Conservation (phyloP, 2,113 vertebrate species). For the Gnathonemus longibarbis region DNA sequence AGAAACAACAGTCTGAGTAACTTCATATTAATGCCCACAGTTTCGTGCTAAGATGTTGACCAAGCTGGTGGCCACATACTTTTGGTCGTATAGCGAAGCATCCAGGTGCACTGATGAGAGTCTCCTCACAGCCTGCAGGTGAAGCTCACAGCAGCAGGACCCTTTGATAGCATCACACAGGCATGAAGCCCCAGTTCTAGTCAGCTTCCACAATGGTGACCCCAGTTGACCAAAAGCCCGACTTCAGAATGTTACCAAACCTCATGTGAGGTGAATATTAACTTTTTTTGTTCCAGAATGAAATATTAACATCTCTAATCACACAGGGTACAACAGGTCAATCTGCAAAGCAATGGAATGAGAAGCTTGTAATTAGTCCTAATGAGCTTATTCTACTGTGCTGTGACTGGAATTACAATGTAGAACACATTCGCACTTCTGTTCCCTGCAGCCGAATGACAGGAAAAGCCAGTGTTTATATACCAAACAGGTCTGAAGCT, state of each 20-base stretch:
- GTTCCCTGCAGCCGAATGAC: constrained; percentile 33
- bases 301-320: constrained; percentile 40
- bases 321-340: constrained; percentile 28
- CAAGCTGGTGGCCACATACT: not conserved
- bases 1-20: not conserved
- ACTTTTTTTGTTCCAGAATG: constrained; percentile 10
- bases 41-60: not conserved
- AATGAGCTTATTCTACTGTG: constrained; percentile 51
- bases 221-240: not conserved
- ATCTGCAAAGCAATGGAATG: constrained; percentile 39
- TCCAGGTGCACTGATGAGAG: not conserved
- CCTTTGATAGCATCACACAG: not conserved
- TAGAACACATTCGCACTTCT: constrained; percentile 43
- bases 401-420: constrained; percentile 51
- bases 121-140: not conserved
- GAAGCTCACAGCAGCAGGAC: not conserved
- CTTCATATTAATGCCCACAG: not conserved
- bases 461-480: constrained; percentile 47
- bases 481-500: constrained; percentile 55
- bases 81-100: not conserved
- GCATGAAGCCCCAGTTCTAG: not conserved
- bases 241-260: not conserved
- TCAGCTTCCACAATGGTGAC: not conserved
- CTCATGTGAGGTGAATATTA: not conserved
- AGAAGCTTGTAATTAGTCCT: constrained; percentile 52